Evolutionary conservation across 2,888 invertebrate genomes (phyloP).

Genomic region (Zhuqinia jingwanae): DNA sequence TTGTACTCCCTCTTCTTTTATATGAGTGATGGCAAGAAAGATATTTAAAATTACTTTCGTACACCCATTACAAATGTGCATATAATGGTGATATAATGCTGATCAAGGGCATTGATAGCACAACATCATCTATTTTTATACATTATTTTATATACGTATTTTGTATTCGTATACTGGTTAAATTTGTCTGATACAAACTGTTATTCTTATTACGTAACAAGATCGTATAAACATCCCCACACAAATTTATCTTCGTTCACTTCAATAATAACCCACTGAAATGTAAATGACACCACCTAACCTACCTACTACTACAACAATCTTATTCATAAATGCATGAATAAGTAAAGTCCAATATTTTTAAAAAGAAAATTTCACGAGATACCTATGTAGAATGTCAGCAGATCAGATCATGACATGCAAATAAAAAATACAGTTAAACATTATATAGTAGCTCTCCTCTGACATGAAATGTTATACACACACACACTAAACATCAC

Average conservation of each 20-base stretch:
- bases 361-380: neutral
- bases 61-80: conserved; percentile 5
- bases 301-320: too few species aligned
- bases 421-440: neutral
- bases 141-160: too few species aligned
- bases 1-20: neutral
- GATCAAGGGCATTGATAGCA: conserved; percentile 46
- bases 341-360: neutral
- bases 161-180: too few species aligned
- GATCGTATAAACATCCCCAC: neutral
- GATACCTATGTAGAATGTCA: too few species aligned
- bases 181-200: too few species aligned
- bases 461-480: neutral
- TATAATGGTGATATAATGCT: neutral
- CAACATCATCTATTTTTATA: neutral
- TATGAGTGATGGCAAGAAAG: neutral
- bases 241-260: neutral
- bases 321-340: too few species aligned
- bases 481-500: neutral
- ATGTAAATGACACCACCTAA: too few species aligned
- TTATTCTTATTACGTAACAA: neutral
- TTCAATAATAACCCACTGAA: too few species aligned
- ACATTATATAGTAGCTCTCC: neutral
- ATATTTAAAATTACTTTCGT: neutral
- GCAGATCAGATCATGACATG: conserved; percentile 13